Base-by-base conservation (phyloP, 1,140 invertebrate genomes). In the Danaus plexippus region DNA sequence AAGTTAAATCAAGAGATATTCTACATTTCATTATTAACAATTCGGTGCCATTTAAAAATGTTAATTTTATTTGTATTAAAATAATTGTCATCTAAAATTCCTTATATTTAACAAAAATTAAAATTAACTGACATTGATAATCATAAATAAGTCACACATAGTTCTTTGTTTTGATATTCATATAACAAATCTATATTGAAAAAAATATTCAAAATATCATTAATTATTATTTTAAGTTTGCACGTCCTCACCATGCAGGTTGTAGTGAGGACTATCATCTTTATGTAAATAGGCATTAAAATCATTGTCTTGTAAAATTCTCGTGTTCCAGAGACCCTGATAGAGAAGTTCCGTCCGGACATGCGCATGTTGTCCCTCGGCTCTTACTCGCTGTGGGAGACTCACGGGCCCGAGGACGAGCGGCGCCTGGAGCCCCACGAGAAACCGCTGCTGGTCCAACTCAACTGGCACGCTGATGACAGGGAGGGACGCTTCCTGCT, bases 341-440 rank as follows among this genome's bases (percentile, higher is more conserved):
- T 99, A 64, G 98, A 99, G 89, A 99, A 99, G 88, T 99, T 99
- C 89, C 94, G 98, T 79, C 97, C 98, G 40, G 98, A 99, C 88
- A 98, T 99, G 96, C 91, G 96, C 71, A 99, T 99, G 97, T 88
- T 99, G 44, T 97, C 96, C 12, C 91, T 97, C 50, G 96, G 96
- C 41, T 96, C 96, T 74, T 99, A 99, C 88, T 96, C 96, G 43
- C 90, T 99, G 47, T 98, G 97, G 87, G 98, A 99, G 89, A 95
- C 98, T 45, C 97, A 99, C 84, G 96, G 96, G 67, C 97, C 98
- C 80, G 95, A 95, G 91, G 96, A 98, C 71, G 98, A 99, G 88
- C 89, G 98, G 57, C 92, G 94, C 66, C 88, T 99, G 61, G 91
- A 92, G 52, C 90, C 93, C 1, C 94, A 97, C 64, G 98, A 99